phyloP scores from a whole-genome alignment of 2,113 vertebrate genomes.

The Hydropotes inermis region DNA sequence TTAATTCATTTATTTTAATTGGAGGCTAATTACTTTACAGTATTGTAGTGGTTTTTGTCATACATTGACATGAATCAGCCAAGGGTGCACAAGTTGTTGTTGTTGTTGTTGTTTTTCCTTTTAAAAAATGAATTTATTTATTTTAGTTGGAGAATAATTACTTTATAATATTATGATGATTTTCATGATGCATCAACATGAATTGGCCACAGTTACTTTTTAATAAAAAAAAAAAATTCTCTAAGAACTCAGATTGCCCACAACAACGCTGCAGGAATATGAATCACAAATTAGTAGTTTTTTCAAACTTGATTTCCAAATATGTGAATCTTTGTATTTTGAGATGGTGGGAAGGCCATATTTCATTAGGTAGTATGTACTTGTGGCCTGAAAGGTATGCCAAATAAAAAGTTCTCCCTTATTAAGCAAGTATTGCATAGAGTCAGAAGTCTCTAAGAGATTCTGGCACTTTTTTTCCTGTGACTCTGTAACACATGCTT shows the following conservation, averaged over 20 bases:
- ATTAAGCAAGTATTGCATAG: not conserved
- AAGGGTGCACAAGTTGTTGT: not conserved
- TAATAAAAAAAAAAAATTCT: not conserved
- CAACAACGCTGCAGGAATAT: not conserved
- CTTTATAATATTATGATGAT: not conserved
- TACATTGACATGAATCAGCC: not conserved
- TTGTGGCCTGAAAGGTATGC: not conserved
- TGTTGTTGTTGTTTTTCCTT: not conserved
- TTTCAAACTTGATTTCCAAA: not conserved
- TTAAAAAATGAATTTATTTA: not conserved
- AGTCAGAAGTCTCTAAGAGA: not conserved
- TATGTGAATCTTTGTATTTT: not conserved
- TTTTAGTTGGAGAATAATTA: not conserved
- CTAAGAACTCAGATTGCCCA: not conserved
- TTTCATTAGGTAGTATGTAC: not conserved
- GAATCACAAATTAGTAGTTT: not conserved
- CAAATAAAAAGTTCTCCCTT: not conserved
- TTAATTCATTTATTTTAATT: not conserved
- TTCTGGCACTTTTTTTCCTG: not conserved
- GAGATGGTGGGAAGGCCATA: not conserved
- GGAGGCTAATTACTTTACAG: not conserved
- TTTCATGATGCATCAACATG: not conserved
- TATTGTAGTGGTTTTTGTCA: not conserved
- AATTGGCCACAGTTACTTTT: not conserved
- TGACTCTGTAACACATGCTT: not conserved